These are phyloP conservation scores for Syrmaticus mikado DNA, from an alignment of 2,113 vertebrate genomes.

Conservation along the genomic window DNA sequence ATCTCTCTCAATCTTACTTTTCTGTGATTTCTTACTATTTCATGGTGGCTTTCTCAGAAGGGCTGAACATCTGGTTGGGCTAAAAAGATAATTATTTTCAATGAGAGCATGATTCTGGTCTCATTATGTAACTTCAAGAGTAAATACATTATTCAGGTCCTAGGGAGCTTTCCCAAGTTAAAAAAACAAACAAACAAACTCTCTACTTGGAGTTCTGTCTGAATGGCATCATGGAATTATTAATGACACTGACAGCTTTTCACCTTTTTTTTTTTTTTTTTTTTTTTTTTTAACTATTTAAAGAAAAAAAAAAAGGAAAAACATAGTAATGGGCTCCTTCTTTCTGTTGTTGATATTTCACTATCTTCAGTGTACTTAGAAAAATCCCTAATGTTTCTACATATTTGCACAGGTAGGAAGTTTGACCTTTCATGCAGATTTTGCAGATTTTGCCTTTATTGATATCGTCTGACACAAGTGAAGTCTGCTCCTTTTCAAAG, in stretches of 20 bases:
- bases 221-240: background rate
- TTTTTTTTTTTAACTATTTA: background rate
- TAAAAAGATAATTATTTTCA: slow-evolving; percentile 44
- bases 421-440: slow-evolving; percentile 12
- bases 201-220: background rate
- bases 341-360: background rate
- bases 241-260: background rate
- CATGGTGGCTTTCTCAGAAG: background rate
- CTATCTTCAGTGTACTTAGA: background rate
- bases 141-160: background rate
- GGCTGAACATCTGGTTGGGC: background rate
- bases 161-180: background rate
- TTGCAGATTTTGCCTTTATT: slow-evolving; percentile 35
- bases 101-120: background rate
- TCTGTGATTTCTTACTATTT: background rate
- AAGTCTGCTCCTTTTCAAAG: slow-evolving; percentile 42
- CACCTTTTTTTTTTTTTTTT: background rate
- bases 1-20: background rate
- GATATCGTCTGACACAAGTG: background rate
- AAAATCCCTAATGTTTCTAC: background rate
- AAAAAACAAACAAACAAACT: background rate
- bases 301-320: background rate
- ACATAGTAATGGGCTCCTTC: background rate
- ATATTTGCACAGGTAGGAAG: slow-evolving; percentile 6
- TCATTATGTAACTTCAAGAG: background rate